Conservation (phyloP, 2,888 invertebrate species). For the Cancer borealis region DNA sequence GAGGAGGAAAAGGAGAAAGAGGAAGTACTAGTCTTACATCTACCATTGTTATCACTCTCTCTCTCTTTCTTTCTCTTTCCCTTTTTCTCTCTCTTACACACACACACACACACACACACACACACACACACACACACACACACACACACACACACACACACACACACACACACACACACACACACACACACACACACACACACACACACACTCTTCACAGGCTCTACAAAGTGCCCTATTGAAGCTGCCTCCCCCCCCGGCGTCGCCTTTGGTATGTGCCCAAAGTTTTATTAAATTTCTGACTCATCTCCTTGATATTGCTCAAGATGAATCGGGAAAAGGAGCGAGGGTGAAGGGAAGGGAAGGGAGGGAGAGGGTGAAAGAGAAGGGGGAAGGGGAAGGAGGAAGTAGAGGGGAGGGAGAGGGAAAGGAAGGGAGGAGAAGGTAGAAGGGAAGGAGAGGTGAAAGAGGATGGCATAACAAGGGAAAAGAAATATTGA, state of each 20-base stretch:
- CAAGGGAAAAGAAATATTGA: neutral
- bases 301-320: neutral
- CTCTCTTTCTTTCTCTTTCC: neutral
- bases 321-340: slow-evolving; percentile 4
- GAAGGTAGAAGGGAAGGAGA: neutral
- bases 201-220: too few species aligned
- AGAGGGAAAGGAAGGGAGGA: neutral
- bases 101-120: too few species aligned
- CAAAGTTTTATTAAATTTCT: slow-evolving; percentile 20
- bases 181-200: neutral
- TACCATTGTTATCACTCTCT: too few species aligned
- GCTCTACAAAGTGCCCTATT: slow-evolving; percentile 15
- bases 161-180: slow-evolving; percentile 20
- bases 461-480: neutral
- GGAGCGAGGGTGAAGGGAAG: neutral
- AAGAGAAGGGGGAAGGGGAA: neutral
- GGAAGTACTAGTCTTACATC: neutral
- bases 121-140: too few species aligned
- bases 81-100: neutral
- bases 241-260: neutral
- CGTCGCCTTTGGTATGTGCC: slow-evolving; percentile 4
- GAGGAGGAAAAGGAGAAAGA: too few species aligned
- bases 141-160: slow-evolving; percentile 20
- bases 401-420: neutral
- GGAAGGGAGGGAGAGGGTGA: neutral